Percentiles rank a stretch among this genome's conserved stretches.
Evolutionary conservation across 2,113 vertebrate genomes (phyloP).

Genomic region (Delphinus delphis): DNA sequence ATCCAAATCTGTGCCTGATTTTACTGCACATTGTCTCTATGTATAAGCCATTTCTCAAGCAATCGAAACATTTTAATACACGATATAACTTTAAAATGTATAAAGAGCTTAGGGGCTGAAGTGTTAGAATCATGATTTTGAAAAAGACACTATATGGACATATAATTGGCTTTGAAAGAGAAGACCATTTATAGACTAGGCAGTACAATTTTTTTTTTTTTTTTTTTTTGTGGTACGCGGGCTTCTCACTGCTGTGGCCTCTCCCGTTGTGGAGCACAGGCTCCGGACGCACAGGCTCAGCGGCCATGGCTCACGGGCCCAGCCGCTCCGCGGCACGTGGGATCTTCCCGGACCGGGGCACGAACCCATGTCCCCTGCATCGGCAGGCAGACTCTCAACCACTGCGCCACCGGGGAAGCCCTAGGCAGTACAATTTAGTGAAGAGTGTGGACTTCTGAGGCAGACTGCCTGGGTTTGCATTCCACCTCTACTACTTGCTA

Average conservation of each 20-base stretch:
- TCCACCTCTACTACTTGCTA: neutral
- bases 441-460: neutral
- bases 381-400: too few relatives aligned
- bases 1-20: neutral
- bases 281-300: too few relatives aligned
- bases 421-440: neutral
- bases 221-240: too few relatives aligned
- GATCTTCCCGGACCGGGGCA: too few relatives aligned
- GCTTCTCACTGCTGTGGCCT: too few relatives aligned
- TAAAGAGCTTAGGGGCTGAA: neutral
- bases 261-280: too few relatives aligned
- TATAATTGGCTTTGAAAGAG: neutral
- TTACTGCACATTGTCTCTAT: neutral
- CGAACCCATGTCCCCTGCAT: too few relatives aligned
- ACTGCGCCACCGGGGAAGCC: too few relatives aligned
- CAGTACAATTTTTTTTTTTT: neutral
- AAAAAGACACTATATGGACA: neutral
- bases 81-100: neutral
- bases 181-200: neutral
- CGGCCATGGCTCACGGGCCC: too few relatives aligned
- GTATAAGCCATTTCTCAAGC: neutral
- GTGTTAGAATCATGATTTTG: neutral
- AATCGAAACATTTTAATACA: neutral
- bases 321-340: fast-evolving
- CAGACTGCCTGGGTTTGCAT: neutral